Conservation (phyloP, 2,113 vertebrate genomes). For the Prunella fulvescens region DNA sequence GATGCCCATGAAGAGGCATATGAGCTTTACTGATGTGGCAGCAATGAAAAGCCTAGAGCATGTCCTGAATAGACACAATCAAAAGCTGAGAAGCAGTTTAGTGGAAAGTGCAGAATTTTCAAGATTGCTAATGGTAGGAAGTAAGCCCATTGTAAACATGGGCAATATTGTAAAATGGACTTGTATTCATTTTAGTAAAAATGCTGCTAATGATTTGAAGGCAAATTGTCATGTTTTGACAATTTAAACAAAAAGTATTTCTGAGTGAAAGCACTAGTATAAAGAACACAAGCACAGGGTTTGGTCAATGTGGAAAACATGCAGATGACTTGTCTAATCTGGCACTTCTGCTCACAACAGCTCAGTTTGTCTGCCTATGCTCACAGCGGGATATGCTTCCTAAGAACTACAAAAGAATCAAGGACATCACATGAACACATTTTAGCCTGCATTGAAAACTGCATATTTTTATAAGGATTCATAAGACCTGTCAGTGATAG, state of each 20-base stretch:
- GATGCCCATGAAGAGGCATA: neutral
- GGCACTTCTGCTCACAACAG: neutral
- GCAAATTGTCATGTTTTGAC: neutral
- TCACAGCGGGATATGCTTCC: rapidly evolving
- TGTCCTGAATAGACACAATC: neutral
- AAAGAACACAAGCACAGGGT: neutral
- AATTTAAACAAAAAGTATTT: neutral
- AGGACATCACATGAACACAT: neutral
- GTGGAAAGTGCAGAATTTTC: neutral
- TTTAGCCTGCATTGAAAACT: neutral
- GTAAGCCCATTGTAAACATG: neutral
- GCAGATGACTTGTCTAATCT: neutral
- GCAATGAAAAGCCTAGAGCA: neutral
- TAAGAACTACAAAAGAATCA: neutral
- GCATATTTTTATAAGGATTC: neutral
- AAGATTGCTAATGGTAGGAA: neutral
- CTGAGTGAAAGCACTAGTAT: neutral
- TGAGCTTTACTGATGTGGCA: neutral
- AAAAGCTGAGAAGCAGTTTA: neutral
- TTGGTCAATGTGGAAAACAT: neutral
- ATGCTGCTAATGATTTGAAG: neutral
- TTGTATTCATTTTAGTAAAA: neutral
- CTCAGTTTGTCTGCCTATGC: neutral
- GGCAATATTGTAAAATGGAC: neutral
- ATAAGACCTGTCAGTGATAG: neutral